A percentile compares a stretch with the other conserved stretches of the same genome.
Evolutionary conservation across 2,888 invertebrate genomes (phyloP).

Genomic region (Xanthorhoe spadicearia): DNA sequence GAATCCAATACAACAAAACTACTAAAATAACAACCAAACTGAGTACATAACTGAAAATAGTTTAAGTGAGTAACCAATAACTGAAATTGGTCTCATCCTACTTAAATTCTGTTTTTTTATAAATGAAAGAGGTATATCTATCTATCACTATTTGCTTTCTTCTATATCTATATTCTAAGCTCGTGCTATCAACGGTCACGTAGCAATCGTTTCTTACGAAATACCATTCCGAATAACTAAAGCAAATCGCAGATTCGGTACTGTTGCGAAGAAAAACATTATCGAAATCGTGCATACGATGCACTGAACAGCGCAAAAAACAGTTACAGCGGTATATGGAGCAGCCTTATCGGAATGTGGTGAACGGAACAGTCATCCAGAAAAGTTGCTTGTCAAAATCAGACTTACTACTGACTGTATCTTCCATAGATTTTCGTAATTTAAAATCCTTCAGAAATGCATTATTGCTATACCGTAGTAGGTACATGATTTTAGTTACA

Average conservation of each 20-base stretch:
- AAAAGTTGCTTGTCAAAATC: background rate
- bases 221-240: slow-evolving; percentile 19
- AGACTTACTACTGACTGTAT: background rate
- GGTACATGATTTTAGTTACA: too few relatives aligned
- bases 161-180: slow-evolving; percentile 16
- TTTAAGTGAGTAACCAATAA: too few relatives aligned
- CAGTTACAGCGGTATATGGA: background rate
- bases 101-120: too few relatives aligned
- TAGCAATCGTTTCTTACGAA: slow-evolving; percentile 18
- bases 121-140: background rate
- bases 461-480: too few relatives aligned
- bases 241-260: slow-evolving; percentile 20
- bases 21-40: too few relatives aligned
- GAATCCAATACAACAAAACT: too few relatives aligned
- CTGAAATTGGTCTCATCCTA: too few relatives aligned
- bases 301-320: background rate
- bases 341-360: background rate
- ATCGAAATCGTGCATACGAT: slow-evolving; percentile 1
- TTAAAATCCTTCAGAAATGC: too few relatives aligned
- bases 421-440: too few relatives aligned
- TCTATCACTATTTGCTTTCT: slow-evolving; percentile 9
- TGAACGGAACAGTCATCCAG: background rate
- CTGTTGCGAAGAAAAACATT: slow-evolving; percentile 1
- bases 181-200: slow-evolving; percentile 14
- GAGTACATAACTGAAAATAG: too few relatives aligned